Conservation (phyloP, 2,888 invertebrate genomes). For the Pegoplata infirma region DNA sequence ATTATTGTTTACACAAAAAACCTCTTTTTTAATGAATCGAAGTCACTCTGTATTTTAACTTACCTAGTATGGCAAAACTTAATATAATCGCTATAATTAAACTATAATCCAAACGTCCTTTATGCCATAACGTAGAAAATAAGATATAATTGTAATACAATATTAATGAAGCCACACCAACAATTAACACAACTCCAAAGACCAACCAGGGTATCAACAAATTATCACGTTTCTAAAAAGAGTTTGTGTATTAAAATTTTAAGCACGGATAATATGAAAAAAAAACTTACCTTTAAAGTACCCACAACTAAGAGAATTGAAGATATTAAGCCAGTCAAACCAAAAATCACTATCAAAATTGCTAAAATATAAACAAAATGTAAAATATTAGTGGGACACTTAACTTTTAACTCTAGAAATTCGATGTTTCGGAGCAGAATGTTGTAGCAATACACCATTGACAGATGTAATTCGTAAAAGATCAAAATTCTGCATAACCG, state of each 20-base stretch:
- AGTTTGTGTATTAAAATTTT: background rate
- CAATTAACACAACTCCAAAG: background rate
- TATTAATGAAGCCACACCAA: background rate
- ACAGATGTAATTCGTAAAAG: too few species aligned
- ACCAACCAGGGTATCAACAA: background rate
- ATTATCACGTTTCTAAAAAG: background rate
- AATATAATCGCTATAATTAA: background rate
- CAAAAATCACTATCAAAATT: background rate
- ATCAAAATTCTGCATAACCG: too few species aligned
- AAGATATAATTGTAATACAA: background rate
- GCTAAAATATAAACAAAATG: background rate
- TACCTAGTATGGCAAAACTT: too few species aligned
- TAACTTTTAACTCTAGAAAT: too few species aligned
- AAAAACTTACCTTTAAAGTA: background rate
- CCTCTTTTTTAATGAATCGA: too few species aligned
- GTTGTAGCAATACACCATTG: too few species aligned
- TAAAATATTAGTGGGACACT: too few species aligned
- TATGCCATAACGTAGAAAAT: background rate
- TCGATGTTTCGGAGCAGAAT: too few species aligned
- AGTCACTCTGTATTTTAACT: too few species aligned
- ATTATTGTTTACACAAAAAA: too few species aligned
- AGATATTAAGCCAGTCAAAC: background rate
- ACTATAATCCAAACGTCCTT: background rate
- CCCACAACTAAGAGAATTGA: background rate
- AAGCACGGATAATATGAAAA: background rate